Evolutionary conservation across 2,113 vertebrate species (phyloP), one percentile per base, ranked within the genome.

Genomic region (Rana temporaria): DNA sequence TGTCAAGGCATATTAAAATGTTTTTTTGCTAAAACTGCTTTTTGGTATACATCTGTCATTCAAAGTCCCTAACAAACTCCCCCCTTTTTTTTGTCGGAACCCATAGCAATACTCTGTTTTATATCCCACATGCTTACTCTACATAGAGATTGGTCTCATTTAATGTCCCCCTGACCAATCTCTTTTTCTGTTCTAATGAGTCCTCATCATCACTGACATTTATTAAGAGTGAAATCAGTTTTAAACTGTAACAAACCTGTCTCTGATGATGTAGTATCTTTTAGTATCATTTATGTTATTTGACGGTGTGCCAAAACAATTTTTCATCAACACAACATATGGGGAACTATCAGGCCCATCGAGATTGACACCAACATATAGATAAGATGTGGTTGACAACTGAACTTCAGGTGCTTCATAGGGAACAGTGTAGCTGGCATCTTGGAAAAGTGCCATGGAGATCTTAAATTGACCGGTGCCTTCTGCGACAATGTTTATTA

Each of bases 211-310:
- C 34, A 38, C 1, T 38, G 4, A 38, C 34, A 38, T 38, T 30
- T 8, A 38, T 6, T 38, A 38, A 38, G 2, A 38, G 34, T 30
- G 26, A 1, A 38, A 38, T 38, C 34, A 6, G 34, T 38, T 38
- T 38, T 38, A 38, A 6, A 38, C 34, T 38, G 34, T 38, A 4
- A 38, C 34, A 38, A 38, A 87, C 88, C 85, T 73, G 79, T 90
- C 75, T 79, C 84, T 73, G 76, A 89, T 89, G 77, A 89, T 88
- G 57, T 87, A 89, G 69, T 88, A 88, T 55, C 88, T 89, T 38
- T 80, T 9, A 2, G 85, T 78, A 66, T 88, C 85, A 0, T 84
- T 72, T 19, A 85, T 48, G 1, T 84, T 87, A 66, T 59, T 2
- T 11, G 84, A 88, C 62, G 86, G 88, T 0, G 87, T 90, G 26